Evolutionary conservation across 2,797 vertebrate species (phyloP).

Genomic region (Botia almorhae): DNA sequence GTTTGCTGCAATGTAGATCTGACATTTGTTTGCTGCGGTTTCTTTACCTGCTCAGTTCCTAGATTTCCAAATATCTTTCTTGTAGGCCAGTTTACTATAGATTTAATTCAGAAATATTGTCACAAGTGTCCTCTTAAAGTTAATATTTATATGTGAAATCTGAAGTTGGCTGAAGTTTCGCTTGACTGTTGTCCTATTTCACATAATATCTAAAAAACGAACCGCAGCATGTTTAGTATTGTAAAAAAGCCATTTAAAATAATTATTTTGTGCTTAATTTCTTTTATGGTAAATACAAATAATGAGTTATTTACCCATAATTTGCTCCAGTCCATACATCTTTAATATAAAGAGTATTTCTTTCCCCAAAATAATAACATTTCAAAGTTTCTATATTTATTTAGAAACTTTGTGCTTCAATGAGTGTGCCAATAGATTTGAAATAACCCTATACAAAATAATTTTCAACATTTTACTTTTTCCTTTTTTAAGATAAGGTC

Average conservation of each 20-base stretch:
- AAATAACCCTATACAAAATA: background rate
- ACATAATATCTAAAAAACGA: background rate
- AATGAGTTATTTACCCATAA: background rate
- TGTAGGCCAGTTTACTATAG: constrained; percentile 5
- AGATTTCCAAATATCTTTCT: constrained; percentile 25
- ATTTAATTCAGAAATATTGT: constrained; percentile 9
- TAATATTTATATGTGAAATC: background rate
- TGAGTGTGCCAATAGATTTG: background rate
- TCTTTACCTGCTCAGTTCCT: constrained; percentile 25
- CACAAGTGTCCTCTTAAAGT: constrained; percentile 15
- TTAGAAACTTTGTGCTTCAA: background rate
- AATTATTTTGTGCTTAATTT: background rate
- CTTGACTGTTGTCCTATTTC: background rate
- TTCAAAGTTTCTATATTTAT: background rate
- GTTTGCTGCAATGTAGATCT: constrained; percentile 63
- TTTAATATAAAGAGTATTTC: too few species aligned
- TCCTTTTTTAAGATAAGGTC: background rate
- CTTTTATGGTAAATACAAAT: background rate
- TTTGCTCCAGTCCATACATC: background rate
- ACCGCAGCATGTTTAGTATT: background rate
- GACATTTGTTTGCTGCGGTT: constrained; percentile 21
- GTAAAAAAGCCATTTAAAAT: background rate
- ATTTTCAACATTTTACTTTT: background rate
- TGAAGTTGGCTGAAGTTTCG: background rate
- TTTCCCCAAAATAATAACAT: constrained; percentile 9